phyloP scores from a whole-genome alignment of 2,113 vertebrate genomes.

The Muscicapa adusta region DNA sequence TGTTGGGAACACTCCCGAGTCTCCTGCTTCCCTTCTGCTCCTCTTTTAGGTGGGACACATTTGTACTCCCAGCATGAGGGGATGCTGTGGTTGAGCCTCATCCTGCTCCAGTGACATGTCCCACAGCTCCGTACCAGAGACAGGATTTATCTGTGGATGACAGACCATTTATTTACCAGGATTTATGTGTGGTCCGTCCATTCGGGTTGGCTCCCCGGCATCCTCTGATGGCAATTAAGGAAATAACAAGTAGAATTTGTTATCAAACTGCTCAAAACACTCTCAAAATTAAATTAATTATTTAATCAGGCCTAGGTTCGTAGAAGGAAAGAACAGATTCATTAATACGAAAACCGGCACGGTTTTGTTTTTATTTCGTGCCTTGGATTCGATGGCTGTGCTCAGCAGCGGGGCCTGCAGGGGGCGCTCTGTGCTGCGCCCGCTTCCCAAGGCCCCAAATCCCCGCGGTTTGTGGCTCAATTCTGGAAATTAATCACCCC shows the following conservation, averaged over 20 bases:
- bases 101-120: background rate
- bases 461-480: accelerated
- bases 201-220: accelerated
- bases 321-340: background rate
- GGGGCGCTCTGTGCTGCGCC: background rate
- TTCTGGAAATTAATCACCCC: background rate
- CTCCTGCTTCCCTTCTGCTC: background rate
- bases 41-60: background rate
- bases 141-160: background rate
- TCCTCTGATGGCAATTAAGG: background rate
- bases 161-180: no score
- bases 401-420: background rate
- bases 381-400: background rate
- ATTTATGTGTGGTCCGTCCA: background rate
- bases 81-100: background rate
- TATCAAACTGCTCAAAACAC: background rate
- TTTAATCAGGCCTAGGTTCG: background rate
- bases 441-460: background rate
- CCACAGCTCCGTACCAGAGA: background rate
- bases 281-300: background rate
- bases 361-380: background rate
- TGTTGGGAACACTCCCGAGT: background rate
- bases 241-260: background rate
- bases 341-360: accelerated
- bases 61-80: background rate